Evolutionary conservation across 2,888 invertebrate genomes (phyloP).

Genomic region (Rosalia funebris): DNA sequence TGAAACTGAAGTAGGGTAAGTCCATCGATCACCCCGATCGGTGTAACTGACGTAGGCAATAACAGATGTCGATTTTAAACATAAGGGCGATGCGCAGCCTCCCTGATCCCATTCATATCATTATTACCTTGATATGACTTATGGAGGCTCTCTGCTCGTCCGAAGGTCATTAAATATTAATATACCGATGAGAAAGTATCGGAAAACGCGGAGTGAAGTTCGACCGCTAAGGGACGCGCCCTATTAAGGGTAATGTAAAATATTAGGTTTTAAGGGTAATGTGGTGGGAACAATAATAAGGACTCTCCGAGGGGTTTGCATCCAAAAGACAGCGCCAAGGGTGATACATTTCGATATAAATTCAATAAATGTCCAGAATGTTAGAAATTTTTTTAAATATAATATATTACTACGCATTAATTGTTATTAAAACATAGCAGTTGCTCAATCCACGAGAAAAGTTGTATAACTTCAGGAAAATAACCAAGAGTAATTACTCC

Average conservation of each 20-base stretch:
- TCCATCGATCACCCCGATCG: conserved; percentile 27
- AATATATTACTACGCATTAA: no score
- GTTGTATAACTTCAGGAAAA: no score
- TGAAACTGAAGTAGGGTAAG: conserved; percentile 24
- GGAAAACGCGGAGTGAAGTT: background rate
- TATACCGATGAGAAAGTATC: conserved; percentile 6
- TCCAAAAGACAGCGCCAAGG: no score
- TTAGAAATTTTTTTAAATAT: no score
- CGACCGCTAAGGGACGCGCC: background rate
- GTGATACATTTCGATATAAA: no score
- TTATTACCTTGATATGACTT: background rate
- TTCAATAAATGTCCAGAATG: no score
- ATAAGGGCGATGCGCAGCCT: conserved; percentile 17
- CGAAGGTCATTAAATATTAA: conserved; percentile 4
- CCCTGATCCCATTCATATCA: background rate
- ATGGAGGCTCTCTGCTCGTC: background rate
- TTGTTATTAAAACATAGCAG: no score
- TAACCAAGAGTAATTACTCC: no score
- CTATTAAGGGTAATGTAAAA: conserved; percentile 11
- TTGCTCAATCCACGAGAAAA: no score
- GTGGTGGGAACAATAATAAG: no score
- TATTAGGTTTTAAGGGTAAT: background rate
- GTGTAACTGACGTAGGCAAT: conserved; percentile 26
- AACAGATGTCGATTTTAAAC: conserved; percentile 32
- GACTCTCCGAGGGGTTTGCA: no score